These are phyloP conservation scores for Cantharis flavilabris DNA, from an alignment of 2,888 invertebrate genomes.

Conservation along the genomic window DNA sequence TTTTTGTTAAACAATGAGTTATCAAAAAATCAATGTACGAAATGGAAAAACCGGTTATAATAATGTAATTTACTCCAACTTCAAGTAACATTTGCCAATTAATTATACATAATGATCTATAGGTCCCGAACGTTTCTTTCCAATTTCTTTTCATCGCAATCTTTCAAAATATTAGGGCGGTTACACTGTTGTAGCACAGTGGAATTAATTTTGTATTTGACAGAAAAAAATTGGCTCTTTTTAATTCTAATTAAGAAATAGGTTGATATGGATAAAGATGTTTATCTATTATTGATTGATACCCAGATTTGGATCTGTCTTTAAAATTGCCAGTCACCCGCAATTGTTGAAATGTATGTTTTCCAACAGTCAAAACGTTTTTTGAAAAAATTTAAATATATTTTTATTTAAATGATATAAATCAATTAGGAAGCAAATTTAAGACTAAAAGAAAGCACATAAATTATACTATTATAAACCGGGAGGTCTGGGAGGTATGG, in stretches of 20 bases:
- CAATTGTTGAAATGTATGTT: no score
- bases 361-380: no score
- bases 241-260: neutral
- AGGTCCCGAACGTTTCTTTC: neutral
- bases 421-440: no score
- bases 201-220: neutral
- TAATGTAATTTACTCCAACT: neutral
- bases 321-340: no score
- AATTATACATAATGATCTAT: neutral
- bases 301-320: neutral
- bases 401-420: no score
- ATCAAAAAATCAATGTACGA: neutral
- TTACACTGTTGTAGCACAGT: neutral
- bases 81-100: neutral
- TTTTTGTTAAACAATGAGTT: neutral
- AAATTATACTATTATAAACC: no score
- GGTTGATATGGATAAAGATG: neutral
- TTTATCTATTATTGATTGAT: neutral
- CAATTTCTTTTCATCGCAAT: neutral
- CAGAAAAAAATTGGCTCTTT: neutral
- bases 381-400: no score
- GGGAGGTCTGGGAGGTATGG: no score
- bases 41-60: neutral
- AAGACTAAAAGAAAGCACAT: no score
- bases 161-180: neutral